These are phyloP conservation scores for Dryas iulia DNA, from an alignment of 1,140 invertebrate species.

Conservation along the genomic window DNA sequence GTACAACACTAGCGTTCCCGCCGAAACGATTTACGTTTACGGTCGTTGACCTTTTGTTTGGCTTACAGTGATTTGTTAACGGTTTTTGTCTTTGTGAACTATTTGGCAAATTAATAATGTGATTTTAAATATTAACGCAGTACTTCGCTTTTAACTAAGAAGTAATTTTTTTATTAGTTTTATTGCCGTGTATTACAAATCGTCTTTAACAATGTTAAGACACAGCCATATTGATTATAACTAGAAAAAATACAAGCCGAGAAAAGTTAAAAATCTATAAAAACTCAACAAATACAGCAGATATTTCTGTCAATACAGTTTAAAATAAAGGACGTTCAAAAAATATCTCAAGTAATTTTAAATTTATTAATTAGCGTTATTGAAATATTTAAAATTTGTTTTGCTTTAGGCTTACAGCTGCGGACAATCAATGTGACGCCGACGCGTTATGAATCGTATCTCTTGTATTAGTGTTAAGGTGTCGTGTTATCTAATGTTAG, in stretches of 20 bases:
- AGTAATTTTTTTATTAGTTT: too few relatives aligned
- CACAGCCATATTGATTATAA: too few relatives aligned
- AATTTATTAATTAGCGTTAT: not conserved
- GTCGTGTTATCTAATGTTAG: constrained; percentile 77
- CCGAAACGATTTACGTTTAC: not conserved
- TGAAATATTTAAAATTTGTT: constrained; percentile 1
- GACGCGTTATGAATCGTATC: constrained; percentile 47
- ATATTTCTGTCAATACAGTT: too few relatives aligned
- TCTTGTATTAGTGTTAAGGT: constrained; percentile 69
- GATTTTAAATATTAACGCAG: too few relatives aligned
- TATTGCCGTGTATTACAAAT: too few relatives aligned
- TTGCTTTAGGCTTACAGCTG: not conserved
- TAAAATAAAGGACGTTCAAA: too few relatives aligned
- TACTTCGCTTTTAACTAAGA: too few relatives aligned
- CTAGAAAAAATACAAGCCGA: too few relatives aligned
- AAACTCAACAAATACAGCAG: too few relatives aligned
- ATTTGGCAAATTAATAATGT: not conserved
- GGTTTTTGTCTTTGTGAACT: not conserved
- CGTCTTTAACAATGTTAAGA: too few relatives aligned
- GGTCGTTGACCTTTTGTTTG: not conserved
- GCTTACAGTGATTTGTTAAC: not conserved
- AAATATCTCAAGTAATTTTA: too few relatives aligned
- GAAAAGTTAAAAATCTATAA: too few relatives aligned
- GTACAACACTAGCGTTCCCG: constrained; percentile 16
- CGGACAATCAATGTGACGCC: constrained; percentile 2